These are phyloP conservation scores for Oegoconia quadripuncta DNA, from an alignment of 2,888 invertebrate species.

Conservation along the genomic window DNA sequence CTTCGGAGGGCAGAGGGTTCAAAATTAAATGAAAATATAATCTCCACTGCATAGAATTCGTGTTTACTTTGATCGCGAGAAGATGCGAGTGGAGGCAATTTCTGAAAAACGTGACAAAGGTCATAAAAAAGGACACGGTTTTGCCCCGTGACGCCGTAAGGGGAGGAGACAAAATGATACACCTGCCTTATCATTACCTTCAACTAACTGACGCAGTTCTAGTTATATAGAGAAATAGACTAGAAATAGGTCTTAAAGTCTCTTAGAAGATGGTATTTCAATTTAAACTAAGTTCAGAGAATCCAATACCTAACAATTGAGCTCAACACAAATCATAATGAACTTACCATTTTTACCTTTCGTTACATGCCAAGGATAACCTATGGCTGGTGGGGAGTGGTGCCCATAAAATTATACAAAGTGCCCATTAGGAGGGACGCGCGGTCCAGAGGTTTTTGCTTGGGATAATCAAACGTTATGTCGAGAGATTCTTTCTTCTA, in stretches of 20 bases:
- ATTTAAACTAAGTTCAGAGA: no score
- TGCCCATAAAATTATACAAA: conserved; percentile 27
- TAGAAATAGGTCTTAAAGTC: no score
- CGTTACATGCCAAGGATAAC: conserved; percentile 13
- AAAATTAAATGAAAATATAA: conserved; percentile 26
- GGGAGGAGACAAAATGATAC: conserved; percentile 1
- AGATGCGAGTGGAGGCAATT: conserved; percentile 41
- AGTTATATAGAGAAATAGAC: no score
- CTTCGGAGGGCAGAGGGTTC: conserved; percentile 24
- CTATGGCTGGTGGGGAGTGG: conserved; percentile 9
- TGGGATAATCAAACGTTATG: conserved; percentile 19
- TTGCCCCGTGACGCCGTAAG: conserved; percentile 23
- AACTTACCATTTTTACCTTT: conserved; percentile 9
- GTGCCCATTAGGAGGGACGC: conserved; percentile 20
- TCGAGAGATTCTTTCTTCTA: conserved; percentile 8
- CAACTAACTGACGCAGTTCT: conserved; percentile 3
- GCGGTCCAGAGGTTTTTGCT: conserved; percentile 16
- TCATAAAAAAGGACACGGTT: conserved; percentile 47
- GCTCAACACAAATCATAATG: background rate
- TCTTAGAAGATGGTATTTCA: no score
- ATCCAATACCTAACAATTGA: no score
- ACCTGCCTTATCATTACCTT: background rate
- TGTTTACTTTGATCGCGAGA: conserved; percentile 36
- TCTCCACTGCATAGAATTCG: conserved; percentile 13
- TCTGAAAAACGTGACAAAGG: conserved; percentile 54